Conservation (phyloP, 2,113 vertebrate genomes). For the Prunella fulvescens region DNA sequence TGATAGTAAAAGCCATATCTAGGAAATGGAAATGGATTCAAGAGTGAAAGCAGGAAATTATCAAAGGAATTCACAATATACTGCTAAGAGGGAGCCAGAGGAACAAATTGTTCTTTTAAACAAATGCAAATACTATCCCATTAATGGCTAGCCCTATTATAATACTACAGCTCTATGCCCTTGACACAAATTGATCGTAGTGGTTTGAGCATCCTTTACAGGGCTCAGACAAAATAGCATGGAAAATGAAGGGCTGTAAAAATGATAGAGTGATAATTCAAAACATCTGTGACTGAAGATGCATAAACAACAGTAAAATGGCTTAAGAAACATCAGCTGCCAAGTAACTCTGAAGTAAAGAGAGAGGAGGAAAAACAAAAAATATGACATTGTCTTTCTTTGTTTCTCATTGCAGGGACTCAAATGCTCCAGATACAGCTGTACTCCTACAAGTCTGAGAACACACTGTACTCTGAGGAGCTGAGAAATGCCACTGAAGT, state of each 20-base stretch:
- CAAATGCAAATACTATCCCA: neutral
- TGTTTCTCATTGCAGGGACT: neutral
- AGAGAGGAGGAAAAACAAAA: neutral
- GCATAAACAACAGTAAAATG: neutral
- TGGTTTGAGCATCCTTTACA: neutral
- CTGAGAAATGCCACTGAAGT: neutral
- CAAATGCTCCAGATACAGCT: neutral
- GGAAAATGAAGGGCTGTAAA: slow-evolving; percentile 4
- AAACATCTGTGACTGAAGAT: slow-evolving; percentile 20
- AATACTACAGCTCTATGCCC: neutral
- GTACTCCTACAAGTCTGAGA: neutral
- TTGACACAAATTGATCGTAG: neutral
- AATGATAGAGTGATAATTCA: neutral
- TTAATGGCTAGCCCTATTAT: neutral
- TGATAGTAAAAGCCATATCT: neutral
- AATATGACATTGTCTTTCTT: neutral
- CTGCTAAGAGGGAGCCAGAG: neutral
- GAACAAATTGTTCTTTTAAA: neutral
- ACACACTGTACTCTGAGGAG: neutral
- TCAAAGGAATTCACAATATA: neutral
- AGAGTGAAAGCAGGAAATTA: neutral
- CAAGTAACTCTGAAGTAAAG: neutral
- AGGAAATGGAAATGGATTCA: neutral
- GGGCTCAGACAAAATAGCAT: neutral
- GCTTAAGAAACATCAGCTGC: neutral